These are phyloP conservation scores for Podarcis raffonei DNA, from an alignment of 2,113 vertebrate species.

Conservation along the genomic window DNA sequence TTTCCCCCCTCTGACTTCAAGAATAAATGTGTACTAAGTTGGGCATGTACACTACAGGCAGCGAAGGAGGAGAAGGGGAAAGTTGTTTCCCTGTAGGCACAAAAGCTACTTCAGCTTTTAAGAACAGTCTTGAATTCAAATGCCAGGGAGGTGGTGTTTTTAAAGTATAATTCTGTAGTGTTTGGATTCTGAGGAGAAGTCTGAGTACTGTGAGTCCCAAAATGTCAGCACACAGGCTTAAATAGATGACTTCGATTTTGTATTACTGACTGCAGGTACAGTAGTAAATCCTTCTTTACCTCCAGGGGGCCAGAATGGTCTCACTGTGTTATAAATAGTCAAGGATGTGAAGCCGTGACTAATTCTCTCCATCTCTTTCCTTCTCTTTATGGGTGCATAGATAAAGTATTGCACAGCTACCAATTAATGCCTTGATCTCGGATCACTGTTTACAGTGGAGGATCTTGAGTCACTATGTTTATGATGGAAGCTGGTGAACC, in stretches of 20 bases:
- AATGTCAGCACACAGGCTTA: neutral
- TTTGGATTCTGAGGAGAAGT: conserved; percentile 27
- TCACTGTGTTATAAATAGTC: neutral
- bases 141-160: neutral
- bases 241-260: conserved; percentile 18
- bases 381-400: neutral
- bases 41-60: neutral
- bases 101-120: conserved; percentile 31
- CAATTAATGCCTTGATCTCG: neutral
- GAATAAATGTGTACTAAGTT: conserved; percentile 31
- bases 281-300: neutral
- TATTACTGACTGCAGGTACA: conserved; percentile 12
- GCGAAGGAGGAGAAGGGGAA: neutral
- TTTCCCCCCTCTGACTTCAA: conserved; percentile 31
- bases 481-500: neutral
- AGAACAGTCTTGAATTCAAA: neutral
- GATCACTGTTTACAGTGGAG: neutral
- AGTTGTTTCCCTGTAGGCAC: neutral
- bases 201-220: neutral
- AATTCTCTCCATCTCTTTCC: accelerated
- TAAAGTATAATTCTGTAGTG: neutral
- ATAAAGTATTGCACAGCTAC: neutral
- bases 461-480: neutral
- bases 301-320: neutral
- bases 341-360: neutral